These are phyloP conservation scores for Mamestra brassicae DNA, from an alignment of 2,888 invertebrate genomes.

Conservation along the genomic window DNA sequence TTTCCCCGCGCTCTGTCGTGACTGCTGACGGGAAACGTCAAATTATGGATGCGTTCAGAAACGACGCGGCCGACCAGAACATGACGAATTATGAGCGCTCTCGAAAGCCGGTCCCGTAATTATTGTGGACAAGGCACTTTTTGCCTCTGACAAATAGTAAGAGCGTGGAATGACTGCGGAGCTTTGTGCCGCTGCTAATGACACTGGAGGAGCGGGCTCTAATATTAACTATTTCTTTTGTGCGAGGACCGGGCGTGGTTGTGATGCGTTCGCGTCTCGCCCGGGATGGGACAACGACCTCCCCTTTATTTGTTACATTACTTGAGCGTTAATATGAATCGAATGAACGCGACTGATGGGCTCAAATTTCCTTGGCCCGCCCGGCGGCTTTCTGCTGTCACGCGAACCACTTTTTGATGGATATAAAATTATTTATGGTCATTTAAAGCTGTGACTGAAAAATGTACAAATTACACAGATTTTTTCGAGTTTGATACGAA, in stretches of 20 bases:
- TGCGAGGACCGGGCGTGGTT: constrained; percentile 83
- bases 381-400: constrained; percentile 81
- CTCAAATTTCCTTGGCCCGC: constrained; percentile 85
- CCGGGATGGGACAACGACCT: constrained; percentile 86
- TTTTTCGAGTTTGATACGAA: constrained; percentile 48
- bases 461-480: constrained; percentile 59
- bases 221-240: constrained; percentile 90
- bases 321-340: constrained; percentile 88
- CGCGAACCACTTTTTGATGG: constrained; percentile 84
- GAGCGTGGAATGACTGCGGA: constrained; percentile 87
- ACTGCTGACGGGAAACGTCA: constrained; percentile 87
- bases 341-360: constrained; percentile 85
- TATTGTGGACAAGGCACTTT: constrained; percentile 90
- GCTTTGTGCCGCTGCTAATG: constrained; percentile 90
- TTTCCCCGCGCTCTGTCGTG: constrained; percentile 82
- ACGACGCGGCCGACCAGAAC: constrained; percentile 89
- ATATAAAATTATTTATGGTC: constrained; percentile 82
- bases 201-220: constrained; percentile 87
- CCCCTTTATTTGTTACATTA: constrained; percentile 88
- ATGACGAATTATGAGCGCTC: constrained; percentile 90
- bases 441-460: constrained; percentile 66
- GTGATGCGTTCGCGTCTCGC: constrained; percentile 81
- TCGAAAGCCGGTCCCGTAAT: constrained; percentile 90
- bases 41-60: constrained; percentile 89
- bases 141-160: constrained; percentile 90